These are phyloP conservation scores for Syngnathoides biaculeatus DNA, from an alignment of 2,113 vertebrate species.

Conservation along the genomic window DNA sequence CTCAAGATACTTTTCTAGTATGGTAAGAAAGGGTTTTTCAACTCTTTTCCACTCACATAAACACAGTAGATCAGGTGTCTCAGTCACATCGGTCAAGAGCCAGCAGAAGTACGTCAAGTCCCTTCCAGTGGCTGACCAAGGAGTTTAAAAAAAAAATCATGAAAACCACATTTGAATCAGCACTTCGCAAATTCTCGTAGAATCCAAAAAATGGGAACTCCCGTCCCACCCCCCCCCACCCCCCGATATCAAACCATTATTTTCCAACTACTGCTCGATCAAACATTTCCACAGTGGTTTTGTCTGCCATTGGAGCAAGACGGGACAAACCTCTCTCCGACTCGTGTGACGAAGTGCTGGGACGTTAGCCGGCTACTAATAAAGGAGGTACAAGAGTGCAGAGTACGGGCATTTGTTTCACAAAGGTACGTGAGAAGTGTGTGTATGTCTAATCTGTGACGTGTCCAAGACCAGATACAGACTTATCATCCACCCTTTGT, in stretches of 20 bases:
- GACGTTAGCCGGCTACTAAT: background rate
- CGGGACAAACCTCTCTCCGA: too few species aligned
- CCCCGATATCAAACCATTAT: too few species aligned
- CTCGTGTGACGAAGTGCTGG: too few species aligned
- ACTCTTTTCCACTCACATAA: background rate
- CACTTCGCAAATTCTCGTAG: background rate
- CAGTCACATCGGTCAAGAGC: background rate
- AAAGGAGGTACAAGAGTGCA: background rate
- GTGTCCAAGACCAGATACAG: too few species aligned
- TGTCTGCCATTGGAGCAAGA: too few species aligned
- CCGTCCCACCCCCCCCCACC: background rate
- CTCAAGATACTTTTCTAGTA: slow-evolving; percentile 10
- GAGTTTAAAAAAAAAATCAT: background rate
- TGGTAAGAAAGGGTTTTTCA: background rate
- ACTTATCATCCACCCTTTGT: background rate
- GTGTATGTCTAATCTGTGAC: too few species aligned
- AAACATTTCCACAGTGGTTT: too few species aligned
- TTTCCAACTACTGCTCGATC: too few species aligned
- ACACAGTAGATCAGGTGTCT: background rate
- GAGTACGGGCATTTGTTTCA: too few species aligned
- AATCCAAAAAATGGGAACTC: background rate
- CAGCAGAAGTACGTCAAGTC: background rate
- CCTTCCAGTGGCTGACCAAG: background rate
- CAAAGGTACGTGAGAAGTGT: too few species aligned
- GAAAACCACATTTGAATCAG: background rate